phyloP scores from a whole-genome alignment of 2,797 vertebrate species.

The Thripadectes ignobilis region DNA sequence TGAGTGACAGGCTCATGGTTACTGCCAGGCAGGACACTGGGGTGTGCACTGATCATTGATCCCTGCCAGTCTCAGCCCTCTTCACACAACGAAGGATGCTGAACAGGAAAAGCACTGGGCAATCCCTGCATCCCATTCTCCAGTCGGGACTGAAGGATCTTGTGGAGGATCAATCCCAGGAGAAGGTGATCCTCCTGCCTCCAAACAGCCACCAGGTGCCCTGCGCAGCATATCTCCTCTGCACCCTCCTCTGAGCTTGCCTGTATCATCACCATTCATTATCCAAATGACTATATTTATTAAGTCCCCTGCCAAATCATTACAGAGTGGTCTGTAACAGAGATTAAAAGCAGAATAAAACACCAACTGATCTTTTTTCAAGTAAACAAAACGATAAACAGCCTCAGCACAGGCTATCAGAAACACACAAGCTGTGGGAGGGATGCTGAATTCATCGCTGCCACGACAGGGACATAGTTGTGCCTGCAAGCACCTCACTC shows the following conservation, averaged over 20 bases:
- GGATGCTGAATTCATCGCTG: not conserved
- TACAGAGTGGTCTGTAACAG: conserved; percentile 51
- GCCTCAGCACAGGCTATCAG: not conserved
- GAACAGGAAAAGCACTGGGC: not conserved
- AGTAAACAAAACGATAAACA: conserved; percentile 8
- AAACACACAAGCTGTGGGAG: not conserved
- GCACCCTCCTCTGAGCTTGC: not conserved
- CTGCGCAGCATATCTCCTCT: not conserved
- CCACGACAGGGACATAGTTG: not conserved
- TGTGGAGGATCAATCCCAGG: rapidly evolving
- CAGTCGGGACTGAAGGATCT: not conserved
- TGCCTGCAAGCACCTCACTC: not conserved
- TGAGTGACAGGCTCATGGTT: not conserved
- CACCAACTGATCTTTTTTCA: not conserved
- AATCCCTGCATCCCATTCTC: not conserved
- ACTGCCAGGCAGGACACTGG: not conserved
- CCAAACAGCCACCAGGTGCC: not conserved
- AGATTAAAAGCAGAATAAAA: conserved; percentile 61
- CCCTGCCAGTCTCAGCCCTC: not conserved
- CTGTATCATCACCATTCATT: conserved; percentile 41
- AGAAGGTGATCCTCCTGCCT: not conserved
- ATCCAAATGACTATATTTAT: conserved; percentile 65
- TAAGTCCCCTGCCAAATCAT: conserved; percentile 54
- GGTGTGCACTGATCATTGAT: not conserved
- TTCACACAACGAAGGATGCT: not conserved